phyloP scores from a whole-genome alignment of 2,888 invertebrate genomes.

The Drosophila pseudotalamancana region DNA sequence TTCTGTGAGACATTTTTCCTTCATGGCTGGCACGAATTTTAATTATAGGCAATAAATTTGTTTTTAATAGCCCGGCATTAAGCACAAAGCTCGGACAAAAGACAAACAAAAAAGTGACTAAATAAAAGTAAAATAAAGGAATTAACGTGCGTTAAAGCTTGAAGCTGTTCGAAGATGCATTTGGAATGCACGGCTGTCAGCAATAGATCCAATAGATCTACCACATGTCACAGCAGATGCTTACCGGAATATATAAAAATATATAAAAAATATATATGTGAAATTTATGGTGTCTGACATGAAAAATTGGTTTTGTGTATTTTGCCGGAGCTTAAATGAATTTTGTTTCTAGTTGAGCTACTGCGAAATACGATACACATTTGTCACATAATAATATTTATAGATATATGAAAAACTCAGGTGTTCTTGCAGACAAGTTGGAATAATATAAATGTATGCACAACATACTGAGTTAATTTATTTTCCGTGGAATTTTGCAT shows the following conservation, averaged over 20 bases:
- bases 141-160: slow-evolving; percentile 18
- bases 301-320: slow-evolving; percentile 12
- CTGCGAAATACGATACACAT: slow-evolving; percentile 44
- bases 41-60: slow-evolving; percentile 71
- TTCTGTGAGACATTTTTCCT: background rate
- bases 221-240: background rate
- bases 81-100: slow-evolving; percentile 21
- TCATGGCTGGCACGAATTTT: slow-evolving; percentile 47
- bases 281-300: slow-evolving; percentile 14
- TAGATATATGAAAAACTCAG: slow-evolving; percentile 32
- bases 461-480: background rate
- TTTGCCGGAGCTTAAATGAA: slow-evolving; percentile 22
- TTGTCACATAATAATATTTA: slow-evolving; percentile 30
- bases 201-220: no score
- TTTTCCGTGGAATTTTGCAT: background rate
- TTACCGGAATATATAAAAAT: background rate
- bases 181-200: slow-evolving; percentile 23
- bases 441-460: background rate
- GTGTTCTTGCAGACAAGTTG: slow-evolving; percentile 7
- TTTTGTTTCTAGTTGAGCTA: slow-evolving; percentile 11
- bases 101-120: background rate
- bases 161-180: slow-evolving; percentile 4
- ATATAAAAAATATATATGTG: background rate
- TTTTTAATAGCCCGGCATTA: slow-evolving; percentile 59
- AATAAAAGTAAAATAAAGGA: slow-evolving; percentile 2